phyloP scores from a whole-genome alignment of 2,888 invertebrate genomes.

The Ephialtes manifestator region DNA sequence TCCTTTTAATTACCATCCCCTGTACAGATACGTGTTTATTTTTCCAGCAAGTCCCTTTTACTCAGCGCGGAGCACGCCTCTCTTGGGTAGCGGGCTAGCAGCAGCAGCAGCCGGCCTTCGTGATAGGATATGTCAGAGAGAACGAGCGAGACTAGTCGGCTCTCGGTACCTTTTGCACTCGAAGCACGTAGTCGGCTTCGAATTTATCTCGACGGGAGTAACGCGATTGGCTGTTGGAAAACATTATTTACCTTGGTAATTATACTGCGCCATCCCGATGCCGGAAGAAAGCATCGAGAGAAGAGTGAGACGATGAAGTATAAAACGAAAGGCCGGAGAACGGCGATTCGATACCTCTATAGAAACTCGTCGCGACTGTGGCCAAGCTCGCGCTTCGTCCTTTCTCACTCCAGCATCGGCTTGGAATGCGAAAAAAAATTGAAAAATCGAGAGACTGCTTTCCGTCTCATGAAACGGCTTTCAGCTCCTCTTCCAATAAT shows the following conservation, averaged over 20 bases:
- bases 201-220: constrained; percentile 78
- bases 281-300: constrained; percentile 58
- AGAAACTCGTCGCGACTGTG: constrained; percentile 24
- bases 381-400: constrained; percentile 26
- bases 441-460: constrained; percentile 15
- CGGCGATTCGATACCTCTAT: constrained; percentile 43
- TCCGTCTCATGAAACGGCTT: constrained; percentile 26
- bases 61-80: constrained; percentile 40
- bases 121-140: constrained; percentile 38
- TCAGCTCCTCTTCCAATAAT: constrained; percentile 17
- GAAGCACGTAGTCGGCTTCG: constrained; percentile 77
- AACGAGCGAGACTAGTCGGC: constrained; percentile 55
- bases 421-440: constrained; percentile 23
- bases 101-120: constrained; percentile 3
- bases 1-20: constrained; percentile 44
- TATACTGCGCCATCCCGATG: constrained; percentile 76
- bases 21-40: constrained; percentile 36
- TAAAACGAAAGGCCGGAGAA: constrained; percentile 47
- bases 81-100: neutral
- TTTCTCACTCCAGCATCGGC: constrained; percentile 15
- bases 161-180: constrained; percentile 72
- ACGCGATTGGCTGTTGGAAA: constrained; percentile 77
- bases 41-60: constrained; percentile 43
- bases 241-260: constrained; percentile 82
- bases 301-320: constrained; percentile 45